Percentiles rank a stretch among this genome's conserved stretches.
phyloP scores from a whole-genome alignment of 2,113 vertebrate species.

The Cacatua alba region DNA sequence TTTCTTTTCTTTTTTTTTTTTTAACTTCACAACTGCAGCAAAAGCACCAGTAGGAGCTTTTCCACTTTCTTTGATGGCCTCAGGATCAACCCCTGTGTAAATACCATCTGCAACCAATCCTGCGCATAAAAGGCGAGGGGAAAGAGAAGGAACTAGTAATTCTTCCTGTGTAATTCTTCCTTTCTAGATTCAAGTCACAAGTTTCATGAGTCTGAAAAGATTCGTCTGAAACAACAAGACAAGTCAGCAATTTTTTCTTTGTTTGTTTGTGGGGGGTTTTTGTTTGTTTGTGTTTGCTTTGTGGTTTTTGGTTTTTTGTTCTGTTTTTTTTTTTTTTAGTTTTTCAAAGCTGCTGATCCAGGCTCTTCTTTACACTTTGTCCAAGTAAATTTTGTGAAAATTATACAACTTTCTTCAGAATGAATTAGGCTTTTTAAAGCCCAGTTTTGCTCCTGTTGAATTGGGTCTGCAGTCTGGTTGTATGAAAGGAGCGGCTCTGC shows the following conservation, averaged over 20 bases:
- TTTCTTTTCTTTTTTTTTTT: not conserved
- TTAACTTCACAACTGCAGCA: not conserved
- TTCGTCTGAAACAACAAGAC: not conserved
- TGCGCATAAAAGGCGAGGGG: not conserved
- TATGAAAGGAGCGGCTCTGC: not conserved
- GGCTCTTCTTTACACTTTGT: not conserved
- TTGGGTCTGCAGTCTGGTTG: not conserved
- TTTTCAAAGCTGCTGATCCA: not conserved
- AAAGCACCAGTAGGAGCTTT: conserved; percentile 44
- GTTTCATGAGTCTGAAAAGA: not conserved
- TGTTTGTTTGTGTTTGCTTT: not conserved
- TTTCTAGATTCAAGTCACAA: conserved; percentile 33
- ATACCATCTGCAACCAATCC: conserved; percentile 64
- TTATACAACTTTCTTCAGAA: not conserved
- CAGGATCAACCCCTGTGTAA: conserved; percentile 46
- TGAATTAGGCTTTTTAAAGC: not conserved
- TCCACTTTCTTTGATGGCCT: conserved; percentile 49
- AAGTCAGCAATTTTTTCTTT: not conserved
- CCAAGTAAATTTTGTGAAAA: not conserved
- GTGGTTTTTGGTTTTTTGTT: not conserved
- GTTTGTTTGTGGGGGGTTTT: not conserved
- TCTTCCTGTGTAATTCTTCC: not conserved
- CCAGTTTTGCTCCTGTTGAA: not conserved
- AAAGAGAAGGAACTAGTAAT: conserved; percentile 13
- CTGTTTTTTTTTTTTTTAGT: not conserved